Percentiles rank a stretch among this genome's conserved stretches.
These are phyloP conservation scores for Pangasius macronema DNA, from an alignment of 2,797 vertebrate genomes.

Conservation along the genomic window DNA sequence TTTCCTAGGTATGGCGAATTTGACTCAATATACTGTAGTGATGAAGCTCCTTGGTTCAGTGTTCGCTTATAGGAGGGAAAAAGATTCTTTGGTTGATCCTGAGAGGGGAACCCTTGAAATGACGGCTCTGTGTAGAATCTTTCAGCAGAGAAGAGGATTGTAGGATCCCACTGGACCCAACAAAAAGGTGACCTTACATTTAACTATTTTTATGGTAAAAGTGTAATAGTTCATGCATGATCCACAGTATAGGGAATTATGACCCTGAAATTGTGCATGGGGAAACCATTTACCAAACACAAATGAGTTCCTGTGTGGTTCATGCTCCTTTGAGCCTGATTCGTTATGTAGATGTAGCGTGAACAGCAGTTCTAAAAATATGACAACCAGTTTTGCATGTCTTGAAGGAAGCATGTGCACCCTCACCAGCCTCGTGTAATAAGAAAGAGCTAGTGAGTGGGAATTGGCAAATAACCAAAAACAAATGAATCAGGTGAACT, in stretches of 20 bases:
- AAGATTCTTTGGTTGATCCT: not conserved
- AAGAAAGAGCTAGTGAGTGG: not conserved
- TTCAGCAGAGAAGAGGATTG: not conserved
- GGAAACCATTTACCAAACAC: not conserved
- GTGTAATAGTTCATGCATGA: not conserved
- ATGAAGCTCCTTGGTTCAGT: not conserved
- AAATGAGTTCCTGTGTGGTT: not conserved
- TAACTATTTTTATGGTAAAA: not conserved
- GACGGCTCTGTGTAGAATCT: not conserved
- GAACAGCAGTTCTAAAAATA: not conserved
- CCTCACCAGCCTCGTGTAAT: not conserved
- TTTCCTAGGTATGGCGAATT: not conserved
- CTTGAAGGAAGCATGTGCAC: not conserved
- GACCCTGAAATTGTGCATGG: not conserved
- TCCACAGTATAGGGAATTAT: not conserved
- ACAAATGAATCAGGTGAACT: not conserved
- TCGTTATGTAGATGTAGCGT: not conserved
- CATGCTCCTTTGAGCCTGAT: not conserved
- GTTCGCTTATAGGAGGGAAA: not conserved
- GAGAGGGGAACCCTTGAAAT: not conserved
- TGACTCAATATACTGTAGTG: not conserved
- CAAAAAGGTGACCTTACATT: not conserved
- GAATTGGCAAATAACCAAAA: not conserved
- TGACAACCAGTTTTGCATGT: not conserved
- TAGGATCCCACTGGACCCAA: not conserved